Percentiles rank a stretch among this genome's conserved stretches.
Conservation (phyloP, 2,888 invertebrate genomes). For the Chloromyia formosa region DNA sequence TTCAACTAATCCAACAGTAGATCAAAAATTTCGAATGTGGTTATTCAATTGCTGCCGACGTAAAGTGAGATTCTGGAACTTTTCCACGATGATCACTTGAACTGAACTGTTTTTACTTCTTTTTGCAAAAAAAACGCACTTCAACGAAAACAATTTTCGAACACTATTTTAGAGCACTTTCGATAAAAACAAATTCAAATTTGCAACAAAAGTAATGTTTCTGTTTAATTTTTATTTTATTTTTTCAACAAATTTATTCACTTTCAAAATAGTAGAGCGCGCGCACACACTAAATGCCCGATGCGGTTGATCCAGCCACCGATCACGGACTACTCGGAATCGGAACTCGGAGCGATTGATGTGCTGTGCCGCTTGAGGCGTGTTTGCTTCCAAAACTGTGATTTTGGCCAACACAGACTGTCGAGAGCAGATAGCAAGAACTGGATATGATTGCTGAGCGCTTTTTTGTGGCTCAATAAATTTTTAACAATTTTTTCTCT, state of each 20-base stretch:
- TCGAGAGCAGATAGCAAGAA: neutral
- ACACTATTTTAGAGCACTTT: neutral
- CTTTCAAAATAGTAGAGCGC: neutral
- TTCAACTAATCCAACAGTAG: slow-evolving; percentile 19
- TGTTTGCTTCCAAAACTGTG: slow-evolving; percentile 17
- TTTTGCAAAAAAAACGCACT: neutral
- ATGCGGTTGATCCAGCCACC: slow-evolving; percentile 1
- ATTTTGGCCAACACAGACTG: neutral
- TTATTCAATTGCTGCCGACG: neutral
- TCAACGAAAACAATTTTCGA: neutral
- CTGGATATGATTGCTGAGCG: neutral
- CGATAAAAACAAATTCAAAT: neutral
- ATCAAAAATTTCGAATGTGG: neutral
- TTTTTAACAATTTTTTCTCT: neutral
- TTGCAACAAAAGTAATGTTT: neutral
- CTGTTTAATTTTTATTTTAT: too few relatives aligned
- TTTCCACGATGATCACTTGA: slow-evolving; percentile 7
- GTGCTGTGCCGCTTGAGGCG: too few relatives aligned
- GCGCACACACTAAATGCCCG: neutral
- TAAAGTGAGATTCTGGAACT: neutral
- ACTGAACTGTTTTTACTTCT: too few relatives aligned
- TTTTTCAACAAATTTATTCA: neutral
- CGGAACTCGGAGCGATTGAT: too few relatives aligned
- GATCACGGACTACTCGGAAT: slow-evolving; percentile 15
- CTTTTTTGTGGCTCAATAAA: neutral